Conservation (phyloP, 2,797 vertebrate species). For the Hippocampus kuda region DNA sequence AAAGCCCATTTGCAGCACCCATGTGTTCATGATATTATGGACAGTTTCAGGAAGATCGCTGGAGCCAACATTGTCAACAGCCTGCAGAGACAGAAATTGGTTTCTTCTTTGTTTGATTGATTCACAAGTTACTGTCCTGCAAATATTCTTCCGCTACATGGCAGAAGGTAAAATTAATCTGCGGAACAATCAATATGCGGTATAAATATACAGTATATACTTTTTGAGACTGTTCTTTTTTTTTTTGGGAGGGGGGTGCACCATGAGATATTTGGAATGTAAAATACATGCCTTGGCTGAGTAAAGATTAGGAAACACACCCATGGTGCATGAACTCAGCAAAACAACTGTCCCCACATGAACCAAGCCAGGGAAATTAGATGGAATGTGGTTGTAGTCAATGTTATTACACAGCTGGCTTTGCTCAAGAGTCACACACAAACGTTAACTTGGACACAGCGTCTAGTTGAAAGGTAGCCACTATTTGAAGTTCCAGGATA, state of each 20-base stretch:
- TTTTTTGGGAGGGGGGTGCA: too few relatives aligned
- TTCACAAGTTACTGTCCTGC: not conserved
- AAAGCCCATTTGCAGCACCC: constrained; percentile 95
- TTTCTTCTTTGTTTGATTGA: not conserved
- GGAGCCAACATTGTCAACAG: rapidly evolving
- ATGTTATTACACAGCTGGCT: too few relatives aligned
- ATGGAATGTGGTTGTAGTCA: too few relatives aligned
- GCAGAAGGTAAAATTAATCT: not conserved
- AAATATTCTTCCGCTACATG: not conserved
- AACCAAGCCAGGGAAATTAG: not conserved
- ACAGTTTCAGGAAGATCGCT: constrained; percentile 26
- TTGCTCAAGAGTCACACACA: too few relatives aligned
- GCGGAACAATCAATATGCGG: too few relatives aligned
- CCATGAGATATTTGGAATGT: too few relatives aligned
- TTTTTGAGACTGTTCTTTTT: not conserved
- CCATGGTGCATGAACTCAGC: not conserved
- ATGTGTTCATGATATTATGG: constrained; percentile 80
- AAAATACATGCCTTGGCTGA: not conserved
- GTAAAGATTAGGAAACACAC: not conserved
- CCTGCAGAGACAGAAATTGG: constrained; percentile 51
- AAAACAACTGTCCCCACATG: not conserved
- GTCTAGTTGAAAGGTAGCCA: not conserved
- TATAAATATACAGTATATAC: not conserved
- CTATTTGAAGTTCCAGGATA: not conserved
- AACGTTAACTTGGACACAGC: not conserved